phyloP scores from a whole-genome alignment of 2,113 vertebrate genomes.

The Ivindomyrus marchei region DNA sequence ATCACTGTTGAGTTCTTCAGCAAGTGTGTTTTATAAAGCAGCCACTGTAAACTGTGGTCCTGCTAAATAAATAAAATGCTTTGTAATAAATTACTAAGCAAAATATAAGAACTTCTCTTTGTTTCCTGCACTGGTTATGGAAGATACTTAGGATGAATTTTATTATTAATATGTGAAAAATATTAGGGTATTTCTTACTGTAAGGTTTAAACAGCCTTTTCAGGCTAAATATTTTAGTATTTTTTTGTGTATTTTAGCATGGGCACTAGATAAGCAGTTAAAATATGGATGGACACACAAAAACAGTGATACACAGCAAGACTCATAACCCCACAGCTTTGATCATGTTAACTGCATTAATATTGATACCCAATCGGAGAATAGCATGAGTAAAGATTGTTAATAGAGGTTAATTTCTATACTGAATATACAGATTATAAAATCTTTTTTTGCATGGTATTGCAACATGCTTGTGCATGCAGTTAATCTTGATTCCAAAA shows the following conservation, averaged over 20 bases:
- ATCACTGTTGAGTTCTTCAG: background rate
- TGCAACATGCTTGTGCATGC: too few relatives aligned
- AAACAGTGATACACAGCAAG: background rate
- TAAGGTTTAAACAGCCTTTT: background rate
- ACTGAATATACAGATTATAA: too few relatives aligned
- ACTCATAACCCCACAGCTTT: background rate
- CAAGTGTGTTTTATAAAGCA: background rate
- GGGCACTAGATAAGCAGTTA: background rate
- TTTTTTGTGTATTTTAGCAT: background rate
- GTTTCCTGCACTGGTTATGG: background rate
- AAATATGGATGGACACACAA: background rate
- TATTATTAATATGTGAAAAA: background rate
- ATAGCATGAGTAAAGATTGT: background rate
- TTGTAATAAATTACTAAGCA: background rate
- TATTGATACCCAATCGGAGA: background rate
- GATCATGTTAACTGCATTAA: background rate
- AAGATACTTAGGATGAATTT: background rate
- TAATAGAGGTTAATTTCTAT: background rate
- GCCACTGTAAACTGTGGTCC: background rate
- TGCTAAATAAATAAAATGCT: background rate
- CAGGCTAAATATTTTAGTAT: background rate
- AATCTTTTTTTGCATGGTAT: too few relatives aligned
- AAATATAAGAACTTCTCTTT: background rate
- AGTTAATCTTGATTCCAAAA: background rate
- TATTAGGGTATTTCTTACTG: background rate